Base-by-base conservation (phyloP, 2,888 invertebrate genomes). In the Zygothrica quintamaculata region DNA sequence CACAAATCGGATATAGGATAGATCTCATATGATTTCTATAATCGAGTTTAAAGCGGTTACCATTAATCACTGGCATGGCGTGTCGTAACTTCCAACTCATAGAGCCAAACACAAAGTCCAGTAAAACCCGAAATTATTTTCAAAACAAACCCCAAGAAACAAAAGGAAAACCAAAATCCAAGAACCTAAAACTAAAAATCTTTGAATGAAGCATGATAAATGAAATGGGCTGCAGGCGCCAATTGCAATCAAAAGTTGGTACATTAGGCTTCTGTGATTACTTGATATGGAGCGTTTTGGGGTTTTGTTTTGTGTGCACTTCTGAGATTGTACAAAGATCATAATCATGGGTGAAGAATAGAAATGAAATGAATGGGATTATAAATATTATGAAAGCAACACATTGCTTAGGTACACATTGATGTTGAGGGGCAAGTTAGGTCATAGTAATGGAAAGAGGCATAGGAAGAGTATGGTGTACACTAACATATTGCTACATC, bases 321-420 rank as follows among this genome's bases (percentile, higher is more conserved):
- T 46, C 31, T 13, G 29, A 18, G 39, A 11, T n/a, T n/a, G n/a
- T n/a, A n/a, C 18, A 22, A 5, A 43, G 59, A 72, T 58, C 60
- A 58, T 46, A 78, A 59, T 53, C 31, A n/a, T 16, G n/a, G n/a
- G n/a, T n/a, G n/a, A 34, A 11, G 46, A 26, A 13, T 1, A 37
- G 15, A 58, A 66, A 15, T 13, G 52, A 86, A 77, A 89, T 81
- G 84, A 86, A 88, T 89, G 79, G 73, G 70, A 66, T 88, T 88
- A 87, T 89, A 88, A 88, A 87, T 88, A 88, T 84, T 88, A 77
- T 74, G 87, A 88, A 60, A 62, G 64, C 48, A 61, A 53, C 60
- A 66, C 84, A 79, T 84, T 80, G 77, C 82, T 79, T 84, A 79
- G 53, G 22, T 52, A 57, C 42, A 9, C 26, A 15, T 36, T 55